Evolutionary conservation across 2,113 vertebrate species (phyloP).

Genomic region (Elachura formosa): DNA sequence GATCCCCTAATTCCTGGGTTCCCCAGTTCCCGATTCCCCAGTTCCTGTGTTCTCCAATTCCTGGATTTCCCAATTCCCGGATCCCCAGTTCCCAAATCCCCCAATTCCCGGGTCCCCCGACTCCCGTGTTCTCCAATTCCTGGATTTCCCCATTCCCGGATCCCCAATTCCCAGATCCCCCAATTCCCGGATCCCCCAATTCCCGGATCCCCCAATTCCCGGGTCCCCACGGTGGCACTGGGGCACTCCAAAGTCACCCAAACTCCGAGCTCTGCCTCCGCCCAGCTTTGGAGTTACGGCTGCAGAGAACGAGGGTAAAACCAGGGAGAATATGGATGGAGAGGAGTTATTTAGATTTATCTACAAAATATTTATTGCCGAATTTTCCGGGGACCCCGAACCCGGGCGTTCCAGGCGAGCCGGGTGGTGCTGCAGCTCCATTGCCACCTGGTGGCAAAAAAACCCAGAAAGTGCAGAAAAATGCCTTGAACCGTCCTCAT

Average conservation of each 20-base stretch:
- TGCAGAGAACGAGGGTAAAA: not conserved
- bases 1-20: no score
- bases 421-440: not conserved
- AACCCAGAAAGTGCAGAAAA: accelerated
- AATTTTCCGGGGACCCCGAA: accelerated
- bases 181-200: not conserved
- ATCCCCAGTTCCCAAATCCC: no score
- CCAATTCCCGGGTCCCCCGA: not conserved
- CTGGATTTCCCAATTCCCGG: no score
- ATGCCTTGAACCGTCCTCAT: not conserved
- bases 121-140: no score
- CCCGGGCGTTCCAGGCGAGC: accelerated
- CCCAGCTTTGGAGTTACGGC: accelerated
- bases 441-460: constrained; percentile 39
- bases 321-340: accelerated
- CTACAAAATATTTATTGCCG: no score
- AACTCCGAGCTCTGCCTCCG: not conserved
- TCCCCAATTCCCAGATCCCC: not conserved
- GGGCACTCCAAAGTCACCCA: not conserved
- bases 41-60: no score
- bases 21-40: not conserved
- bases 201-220: accelerated
- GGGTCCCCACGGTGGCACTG: no score
- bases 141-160: no score
- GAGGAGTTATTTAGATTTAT: no score